Base-by-base conservation (phyloP, 1,140 invertebrate species). In the Drosophila santomea region DNA sequence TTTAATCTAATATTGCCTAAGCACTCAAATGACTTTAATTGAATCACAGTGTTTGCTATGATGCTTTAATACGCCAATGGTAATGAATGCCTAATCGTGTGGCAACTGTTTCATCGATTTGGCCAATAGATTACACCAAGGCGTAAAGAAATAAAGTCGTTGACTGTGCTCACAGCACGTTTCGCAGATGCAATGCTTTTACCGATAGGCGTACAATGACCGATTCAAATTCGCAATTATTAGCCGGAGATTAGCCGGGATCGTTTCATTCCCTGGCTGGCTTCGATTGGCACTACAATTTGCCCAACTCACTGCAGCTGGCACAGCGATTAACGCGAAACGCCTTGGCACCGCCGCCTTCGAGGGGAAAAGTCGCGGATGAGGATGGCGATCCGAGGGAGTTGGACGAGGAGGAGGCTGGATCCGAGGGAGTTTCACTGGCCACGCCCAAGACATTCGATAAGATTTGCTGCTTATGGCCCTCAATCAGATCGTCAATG, bases 401-500 rank as follows among this genome's bases (percentile, higher is more conserved):
- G 28, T 1, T 20, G 28, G 17, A 17, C 0, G 59, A 12, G 23
- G 17, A 17, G 17, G 59, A 12, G 23, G 44, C 15, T 28, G 48
- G 12, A 38, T 68, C 62, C 74, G 48, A 59, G 41, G 72, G 64
- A 39, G 44, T 48, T 48, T 44, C 62, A 23, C 36, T 66, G 25
- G 51, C 59, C 48, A 44, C 80, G 45, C 85, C 85, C 66, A 91
- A 51, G 14, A 91, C 79, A 59, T 71, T 91, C 47, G 80, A 73
- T 56, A 91, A 78, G 64, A 91, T 91, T 80, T 91, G 90, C 62
- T 91, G 82, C 69, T 91, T 91, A 12, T 91, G 90, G 28, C 66
- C 72, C 74, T 82, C 84, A 52, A 91, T 91, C 57, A 91, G 77
- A 75, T 91, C 90, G 58, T 91, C 90, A 51, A 91, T 91, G 66